These are phyloP conservation scores for Sula dactylatra DNA, from an alignment of 2,113 vertebrate species.

Conservation along the genomic window DNA sequence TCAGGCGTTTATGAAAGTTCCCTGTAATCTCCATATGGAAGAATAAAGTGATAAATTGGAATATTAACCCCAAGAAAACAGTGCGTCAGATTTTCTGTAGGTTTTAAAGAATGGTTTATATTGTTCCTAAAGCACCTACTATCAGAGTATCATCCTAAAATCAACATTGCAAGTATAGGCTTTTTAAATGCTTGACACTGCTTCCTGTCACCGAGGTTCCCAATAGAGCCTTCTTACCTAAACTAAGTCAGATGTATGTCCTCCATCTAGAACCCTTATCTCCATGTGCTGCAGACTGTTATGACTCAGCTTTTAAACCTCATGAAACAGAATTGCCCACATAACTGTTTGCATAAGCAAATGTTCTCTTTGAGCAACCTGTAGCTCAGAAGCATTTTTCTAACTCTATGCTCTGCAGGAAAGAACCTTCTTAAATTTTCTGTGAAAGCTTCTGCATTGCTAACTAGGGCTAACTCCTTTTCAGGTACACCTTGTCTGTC, in stretches of 20 bases:
- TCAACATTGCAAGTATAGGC: neutral
- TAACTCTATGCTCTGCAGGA: neutral
- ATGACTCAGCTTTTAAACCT: neutral
- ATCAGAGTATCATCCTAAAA: neutral
- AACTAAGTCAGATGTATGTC: neutral
- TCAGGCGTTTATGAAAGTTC: neutral
- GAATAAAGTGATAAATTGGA: neutral
- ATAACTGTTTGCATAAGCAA: neutral
- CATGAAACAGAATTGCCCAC: neutral
- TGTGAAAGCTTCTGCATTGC: neutral
- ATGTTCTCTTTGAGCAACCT: neutral
- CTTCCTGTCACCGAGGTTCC: neutral
- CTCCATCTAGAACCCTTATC: neutral
- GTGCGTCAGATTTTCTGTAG: neutral
- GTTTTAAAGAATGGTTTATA: neutral
- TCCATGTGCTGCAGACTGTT: neutral
- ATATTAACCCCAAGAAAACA: neutral
- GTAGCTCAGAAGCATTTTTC: neutral
- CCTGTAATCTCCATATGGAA: neutral
- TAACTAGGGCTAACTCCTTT: neutral
- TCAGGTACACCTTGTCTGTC: neutral
- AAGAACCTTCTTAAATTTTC: neutral
- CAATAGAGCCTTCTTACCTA: neutral
- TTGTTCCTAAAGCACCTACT: neutral
- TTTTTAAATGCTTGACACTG: neutral